phyloP scores from a whole-genome alignment of 2,113 vertebrate species.

The Alosa alosa region DNA sequence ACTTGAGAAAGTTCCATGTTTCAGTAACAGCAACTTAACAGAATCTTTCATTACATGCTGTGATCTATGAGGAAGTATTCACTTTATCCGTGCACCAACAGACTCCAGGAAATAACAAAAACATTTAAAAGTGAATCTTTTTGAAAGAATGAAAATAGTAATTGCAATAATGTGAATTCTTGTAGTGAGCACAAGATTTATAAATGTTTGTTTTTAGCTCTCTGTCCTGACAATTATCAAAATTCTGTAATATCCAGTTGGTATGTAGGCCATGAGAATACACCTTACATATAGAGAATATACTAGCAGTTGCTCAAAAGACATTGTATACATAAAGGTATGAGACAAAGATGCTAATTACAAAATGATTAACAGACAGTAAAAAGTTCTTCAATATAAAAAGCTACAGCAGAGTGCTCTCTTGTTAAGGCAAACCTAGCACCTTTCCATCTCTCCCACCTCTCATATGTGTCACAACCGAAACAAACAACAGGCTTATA shows the following conservation, averaged over 20 bases:
- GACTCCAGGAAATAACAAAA: not conserved
- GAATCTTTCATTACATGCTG: not conserved
- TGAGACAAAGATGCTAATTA: slow-evolving; percentile 21
- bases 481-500: not conserved
- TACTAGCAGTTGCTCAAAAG: not conserved
- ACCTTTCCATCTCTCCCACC: not conserved
- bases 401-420: slow-evolving; percentile 14
- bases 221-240: not conserved
- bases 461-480: not conserved
- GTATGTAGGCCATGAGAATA: not conserved
- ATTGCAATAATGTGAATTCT: not conserved
- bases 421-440: slow-evolving; percentile 1
- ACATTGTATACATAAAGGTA: not conserved
- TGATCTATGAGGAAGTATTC: not conserved
- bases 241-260: not conserved
- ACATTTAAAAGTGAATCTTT: not conserved
- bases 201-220: not conserved
- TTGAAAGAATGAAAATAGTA: not conserved
- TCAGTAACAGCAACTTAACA: not conserved
- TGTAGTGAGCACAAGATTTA: not conserved
- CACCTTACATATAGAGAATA: not conserved
- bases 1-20: not conserved
- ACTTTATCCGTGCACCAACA: not conserved
- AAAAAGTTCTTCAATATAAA: slow-evolving; percentile 11
- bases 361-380: slow-evolving; percentile 19